Evolutionary conservation across 2,888 invertebrate genomes (phyloP).

Genomic region (Pterostichus niger): DNA sequence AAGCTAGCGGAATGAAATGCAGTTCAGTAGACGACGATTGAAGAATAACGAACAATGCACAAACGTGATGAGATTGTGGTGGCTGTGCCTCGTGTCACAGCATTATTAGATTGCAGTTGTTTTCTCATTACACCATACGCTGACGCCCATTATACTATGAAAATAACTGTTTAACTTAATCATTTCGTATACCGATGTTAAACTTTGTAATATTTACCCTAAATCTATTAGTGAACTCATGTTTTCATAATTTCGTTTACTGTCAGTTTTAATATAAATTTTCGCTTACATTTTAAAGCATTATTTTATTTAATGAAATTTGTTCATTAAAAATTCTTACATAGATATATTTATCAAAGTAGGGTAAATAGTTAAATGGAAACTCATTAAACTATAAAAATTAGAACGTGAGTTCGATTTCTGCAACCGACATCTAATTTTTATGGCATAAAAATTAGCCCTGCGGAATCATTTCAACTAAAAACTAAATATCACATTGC

Average conservation of each 20-base stretch:
- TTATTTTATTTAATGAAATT: no score
- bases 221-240: neutral
- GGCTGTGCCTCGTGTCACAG: neutral
- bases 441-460: no score
- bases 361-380: no score
- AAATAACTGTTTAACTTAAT: neutral
- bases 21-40: neutral
- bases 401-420: no score
- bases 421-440: no score
- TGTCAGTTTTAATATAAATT: neutral
- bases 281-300: neutral
- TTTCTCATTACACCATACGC: neutral
- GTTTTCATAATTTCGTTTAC: neutral
- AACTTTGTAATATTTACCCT: neutral
- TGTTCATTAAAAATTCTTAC: no score
- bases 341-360: no score
- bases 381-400: no score
- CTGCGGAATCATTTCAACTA: no score
- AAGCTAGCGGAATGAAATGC: neutral
- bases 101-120: conserved; percentile 16
- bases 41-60: conserved; percentile 14
- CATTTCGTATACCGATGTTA: neutral
- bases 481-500: no score
- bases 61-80: conserved; percentile 3
- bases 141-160: neutral